Evolutionary conservation across 2,113 vertebrate species (phyloP).

Genomic region (Pterocles gutturalis): DNA sequence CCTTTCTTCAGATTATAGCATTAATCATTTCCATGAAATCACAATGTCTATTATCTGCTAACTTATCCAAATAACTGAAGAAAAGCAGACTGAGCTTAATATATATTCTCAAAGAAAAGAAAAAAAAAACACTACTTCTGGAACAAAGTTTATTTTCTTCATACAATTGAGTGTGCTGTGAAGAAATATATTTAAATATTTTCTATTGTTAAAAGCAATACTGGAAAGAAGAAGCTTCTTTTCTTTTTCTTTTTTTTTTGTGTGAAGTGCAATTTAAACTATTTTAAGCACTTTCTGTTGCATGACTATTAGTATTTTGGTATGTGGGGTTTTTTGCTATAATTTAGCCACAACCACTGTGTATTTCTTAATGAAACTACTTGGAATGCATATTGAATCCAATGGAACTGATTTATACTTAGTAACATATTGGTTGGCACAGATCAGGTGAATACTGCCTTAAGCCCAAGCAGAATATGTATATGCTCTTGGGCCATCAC

Average conservation of each 20-base stretch:
- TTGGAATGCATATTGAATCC: background rate
- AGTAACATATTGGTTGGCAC: fast-evolving
- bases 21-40: background rate
- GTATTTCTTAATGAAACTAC: background rate
- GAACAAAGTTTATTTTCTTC: background rate
- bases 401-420: background rate
- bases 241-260: background rate
- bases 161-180: background rate
- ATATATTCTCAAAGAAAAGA: background rate
- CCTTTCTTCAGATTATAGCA: background rate
- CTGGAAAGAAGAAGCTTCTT: background rate
- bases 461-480: background rate
- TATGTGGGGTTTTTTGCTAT: fast-evolving
- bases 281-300: background rate
- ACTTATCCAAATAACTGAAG: background rate
- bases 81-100: background rate
- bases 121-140: background rate
- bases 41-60: background rate
- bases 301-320: background rate
- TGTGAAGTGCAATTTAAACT: background rate
- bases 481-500: fast-evolving
- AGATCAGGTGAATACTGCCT: background rate
- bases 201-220: background rate
- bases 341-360: background rate
- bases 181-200: background rate